These are phyloP conservation scores for Epinephelus fuscoguttatus DNA, from an alignment of 2,113 vertebrate species.

Conservation along the genomic window DNA sequence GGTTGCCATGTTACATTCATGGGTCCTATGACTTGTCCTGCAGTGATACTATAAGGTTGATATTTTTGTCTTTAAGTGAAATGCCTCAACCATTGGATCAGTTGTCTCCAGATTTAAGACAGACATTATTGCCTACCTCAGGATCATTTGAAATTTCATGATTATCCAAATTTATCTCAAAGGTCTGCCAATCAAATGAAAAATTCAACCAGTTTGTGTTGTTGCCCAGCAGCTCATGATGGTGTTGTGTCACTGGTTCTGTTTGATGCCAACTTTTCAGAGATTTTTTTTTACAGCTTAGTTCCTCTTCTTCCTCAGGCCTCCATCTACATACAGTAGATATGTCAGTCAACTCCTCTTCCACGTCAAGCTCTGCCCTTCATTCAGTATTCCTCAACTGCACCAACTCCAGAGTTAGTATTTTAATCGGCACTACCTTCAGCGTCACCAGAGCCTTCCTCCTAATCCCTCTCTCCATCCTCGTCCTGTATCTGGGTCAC, in stretches of 20 bases:
- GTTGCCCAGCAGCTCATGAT: background rate
- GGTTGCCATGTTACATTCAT: too few species aligned
- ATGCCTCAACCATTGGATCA: too few species aligned
- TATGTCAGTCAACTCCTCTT: background rate
- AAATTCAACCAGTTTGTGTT: background rate
- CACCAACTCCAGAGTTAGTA: accelerated
- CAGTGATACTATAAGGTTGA: too few species aligned
- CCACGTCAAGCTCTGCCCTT: background rate
- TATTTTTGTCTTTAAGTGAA: too few species aligned
- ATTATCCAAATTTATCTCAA: too few species aligned
- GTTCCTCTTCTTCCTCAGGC: background rate
- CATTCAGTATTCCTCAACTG: background rate
- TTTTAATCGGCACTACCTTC: background rate
- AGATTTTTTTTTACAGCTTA: background rate
- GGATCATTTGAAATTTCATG: too few species aligned
- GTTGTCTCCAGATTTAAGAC: too few species aligned
- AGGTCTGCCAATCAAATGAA: too few species aligned
- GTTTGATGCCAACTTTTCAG: background rate
- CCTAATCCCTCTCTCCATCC: background rate
- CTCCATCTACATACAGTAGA: background rate
- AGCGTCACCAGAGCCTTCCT: background rate
- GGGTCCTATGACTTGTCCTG: too few species aligned
- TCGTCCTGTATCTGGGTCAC: background rate
- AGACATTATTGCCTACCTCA: too few species aligned
- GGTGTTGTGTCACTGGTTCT: background rate